Evolutionary conservation across 2,888 invertebrate genomes (phyloP).

Genomic region (Ctena decussata): DNA sequence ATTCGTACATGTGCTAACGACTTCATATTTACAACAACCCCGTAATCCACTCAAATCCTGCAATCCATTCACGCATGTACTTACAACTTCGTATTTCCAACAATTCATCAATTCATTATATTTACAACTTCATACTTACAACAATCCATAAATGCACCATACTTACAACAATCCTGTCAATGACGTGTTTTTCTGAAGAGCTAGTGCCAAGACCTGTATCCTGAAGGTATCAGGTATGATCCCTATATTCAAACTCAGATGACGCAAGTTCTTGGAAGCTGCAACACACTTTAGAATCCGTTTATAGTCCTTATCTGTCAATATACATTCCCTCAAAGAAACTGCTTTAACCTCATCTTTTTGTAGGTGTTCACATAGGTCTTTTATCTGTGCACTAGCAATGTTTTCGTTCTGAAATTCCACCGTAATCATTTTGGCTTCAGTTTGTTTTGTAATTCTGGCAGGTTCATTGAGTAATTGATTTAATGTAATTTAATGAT

Average conservation of each 20-base stretch:
- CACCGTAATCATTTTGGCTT: too few relatives aligned
- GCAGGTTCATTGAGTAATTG: too few relatives aligned
- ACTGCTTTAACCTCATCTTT: conserved; percentile 73
- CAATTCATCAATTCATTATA: too few relatives aligned
- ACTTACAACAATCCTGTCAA: conserved; percentile 82
- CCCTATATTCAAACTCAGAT: conserved; percentile 80
- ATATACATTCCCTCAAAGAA: conserved; percentile 77
- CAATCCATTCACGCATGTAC: too few relatives aligned
- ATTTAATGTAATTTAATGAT: too few relatives aligned
- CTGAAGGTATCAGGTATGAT: conserved; percentile 70
- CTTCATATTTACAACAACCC: too few relatives aligned
- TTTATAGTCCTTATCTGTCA: conserved; percentile 75
- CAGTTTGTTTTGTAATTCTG: too few relatives aligned
- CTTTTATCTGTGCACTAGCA: conserved; percentile 28
- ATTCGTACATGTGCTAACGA: too few relatives aligned
- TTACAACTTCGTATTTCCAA: too few relatives aligned
- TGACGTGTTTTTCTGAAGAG: conserved; percentile 76
- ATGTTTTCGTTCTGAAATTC: not conserved
- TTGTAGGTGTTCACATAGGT: conserved; percentile 73
- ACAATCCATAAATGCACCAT: too few relatives aligned
- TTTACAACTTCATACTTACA: too few relatives aligned
- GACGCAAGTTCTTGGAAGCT: conserved; percentile 72
- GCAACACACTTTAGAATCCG: conserved; percentile 73
- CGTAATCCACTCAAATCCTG: too few relatives aligned
- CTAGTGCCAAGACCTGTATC: conserved; percentile 73